Evolutionary conservation across 2,888 invertebrate species (phyloP), one percentile per base, ranked within the genome.

Genomic region (Archips crataeganus): DNA sequence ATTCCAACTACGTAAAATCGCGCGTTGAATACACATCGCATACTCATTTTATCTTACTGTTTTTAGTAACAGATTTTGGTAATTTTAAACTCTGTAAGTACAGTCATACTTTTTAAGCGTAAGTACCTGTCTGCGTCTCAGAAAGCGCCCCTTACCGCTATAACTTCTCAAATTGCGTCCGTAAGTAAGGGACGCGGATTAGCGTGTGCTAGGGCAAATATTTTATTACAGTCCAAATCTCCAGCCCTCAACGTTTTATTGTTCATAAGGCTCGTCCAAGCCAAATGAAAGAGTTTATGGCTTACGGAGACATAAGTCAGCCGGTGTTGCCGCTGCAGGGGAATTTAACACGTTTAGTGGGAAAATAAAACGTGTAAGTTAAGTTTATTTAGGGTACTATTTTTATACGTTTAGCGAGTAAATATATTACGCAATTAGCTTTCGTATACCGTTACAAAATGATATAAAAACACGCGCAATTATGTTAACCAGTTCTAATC

Each of bases 241-340:
- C 93, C 90, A 91, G 93, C 93, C 94, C 94, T 94, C 92, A 89
- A 90, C 90, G 90, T 94, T 94, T 94, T 94, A 94, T 94, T 94
- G 94, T 94, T 94, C 94, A 94, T 94, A 94, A 94, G 94, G 88
- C 93, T 92, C 93, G 94, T 93, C 93, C 93, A 90, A 87, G 92
- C 94, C 93, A 94, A 94, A 94, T 94, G 94, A 94, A 94, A 93
- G 92, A 92, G 93, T 94, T 94, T 94, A 94, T 94, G 91, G 90
- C 92, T 64, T 47, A 72, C 66, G 80, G 89, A 87, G 92, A 90
- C 89, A 88, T 93, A 91, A 92, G 92, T 90, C 90, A 87, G 85
- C 83, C 84, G 79, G 90, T 93, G 93, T 93, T 92, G 91, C 92
- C 87, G 88, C 82, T 81, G 79, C 80, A 75, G 82, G 84, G 82